Evolutionary conservation across 1,140 invertebrate species (phyloP).

Genomic region (Pseudoatta argentina): DNA sequence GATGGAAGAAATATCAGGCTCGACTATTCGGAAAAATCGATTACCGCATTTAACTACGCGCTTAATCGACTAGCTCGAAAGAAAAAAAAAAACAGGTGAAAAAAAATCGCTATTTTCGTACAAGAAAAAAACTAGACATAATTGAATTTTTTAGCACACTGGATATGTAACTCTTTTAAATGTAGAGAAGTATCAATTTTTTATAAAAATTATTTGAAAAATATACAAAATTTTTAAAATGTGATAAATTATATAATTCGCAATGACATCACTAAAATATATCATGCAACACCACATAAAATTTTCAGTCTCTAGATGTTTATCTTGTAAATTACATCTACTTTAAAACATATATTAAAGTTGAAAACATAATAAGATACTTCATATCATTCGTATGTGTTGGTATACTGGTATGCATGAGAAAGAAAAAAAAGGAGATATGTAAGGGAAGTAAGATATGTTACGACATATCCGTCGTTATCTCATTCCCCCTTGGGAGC

Average conservation of each 20-base stretch:
- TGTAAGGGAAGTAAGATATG: constrained; percentile 58
- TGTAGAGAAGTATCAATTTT: background rate
- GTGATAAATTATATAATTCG: background rate
- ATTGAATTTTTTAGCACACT: constrained; percentile 9
- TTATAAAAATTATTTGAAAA: background rate
- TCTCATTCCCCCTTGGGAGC: constrained; percentile 67
- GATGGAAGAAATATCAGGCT: constrained; percentile 61
- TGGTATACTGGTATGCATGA: background rate
- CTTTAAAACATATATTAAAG: background rate
- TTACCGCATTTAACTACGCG: constrained; percentile 73
- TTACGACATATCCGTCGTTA: constrained; percentile 75
- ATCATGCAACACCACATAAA: background rate
- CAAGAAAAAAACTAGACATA: background rate
- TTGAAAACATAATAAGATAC: background rate
- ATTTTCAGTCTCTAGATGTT: background rate
- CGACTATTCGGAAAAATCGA: constrained; percentile 65
- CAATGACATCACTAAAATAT: background rate
- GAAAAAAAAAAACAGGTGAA: background rate
- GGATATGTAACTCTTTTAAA: background rate
- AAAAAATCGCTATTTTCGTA: background rate
- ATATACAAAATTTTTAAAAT: background rate
- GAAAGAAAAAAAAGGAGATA: constrained; percentile 47
- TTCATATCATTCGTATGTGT: constrained; percentile 4
- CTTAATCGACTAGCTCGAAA: constrained; percentile 64
- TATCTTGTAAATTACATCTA: background rate